Evolutionary conservation across 2,888 invertebrate genomes (phyloP).

Genomic region (Sisyra nigra): DNA sequence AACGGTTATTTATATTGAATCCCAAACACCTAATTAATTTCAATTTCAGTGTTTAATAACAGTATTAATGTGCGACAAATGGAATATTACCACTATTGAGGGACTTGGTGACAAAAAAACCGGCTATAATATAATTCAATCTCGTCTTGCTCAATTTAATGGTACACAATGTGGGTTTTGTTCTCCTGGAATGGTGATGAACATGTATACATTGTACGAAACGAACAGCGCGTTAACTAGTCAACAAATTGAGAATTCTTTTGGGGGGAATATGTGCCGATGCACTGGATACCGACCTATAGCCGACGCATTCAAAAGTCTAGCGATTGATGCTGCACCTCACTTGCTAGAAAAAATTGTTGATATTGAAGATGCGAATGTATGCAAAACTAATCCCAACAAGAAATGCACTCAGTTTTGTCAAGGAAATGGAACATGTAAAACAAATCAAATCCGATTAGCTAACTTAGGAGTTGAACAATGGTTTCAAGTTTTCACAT

Average conservation of each 20-base stretch:
- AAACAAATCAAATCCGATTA: slow-evolving; percentile 22
- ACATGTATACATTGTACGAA: slow-evolving; percentile 40
- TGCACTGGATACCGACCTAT: slow-evolving; percentile 55
- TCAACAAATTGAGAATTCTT: slow-evolving; percentile 48
- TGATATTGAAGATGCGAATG: slow-evolving; percentile 30
- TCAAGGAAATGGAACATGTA: slow-evolving; percentile 23
- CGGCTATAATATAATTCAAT: slow-evolving; percentile 49
- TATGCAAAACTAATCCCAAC: slow-evolving; percentile 14
- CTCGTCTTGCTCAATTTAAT: slow-evolving; percentile 37
- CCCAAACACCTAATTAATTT: too few relatives aligned
- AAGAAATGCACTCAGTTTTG: neutral
- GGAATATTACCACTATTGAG: slow-evolving; percentile 55
- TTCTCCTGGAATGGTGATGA: slow-evolving; percentile 62
- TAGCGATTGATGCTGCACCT: slow-evolving; percentile 33
- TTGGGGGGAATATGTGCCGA: slow-evolving; percentile 55
- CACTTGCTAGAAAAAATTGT: slow-evolving; percentile 19
- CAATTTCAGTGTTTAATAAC: slow-evolving; percentile 32
- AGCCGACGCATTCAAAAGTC: slow-evolving; percentile 42
- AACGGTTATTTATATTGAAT: too few relatives aligned
- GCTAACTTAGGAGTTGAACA: slow-evolving; percentile 18
- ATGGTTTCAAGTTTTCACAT: slow-evolving; percentile 40
- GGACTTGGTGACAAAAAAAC: slow-evolving; percentile 42
- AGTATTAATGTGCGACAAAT: slow-evolving; percentile 35
- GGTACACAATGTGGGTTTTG: slow-evolving; percentile 58
- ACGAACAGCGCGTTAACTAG: slow-evolving; percentile 29